phyloP scores from a whole-genome alignment of 92 coral and sea anemone species.

The Paramuricea clavata region DNA sequence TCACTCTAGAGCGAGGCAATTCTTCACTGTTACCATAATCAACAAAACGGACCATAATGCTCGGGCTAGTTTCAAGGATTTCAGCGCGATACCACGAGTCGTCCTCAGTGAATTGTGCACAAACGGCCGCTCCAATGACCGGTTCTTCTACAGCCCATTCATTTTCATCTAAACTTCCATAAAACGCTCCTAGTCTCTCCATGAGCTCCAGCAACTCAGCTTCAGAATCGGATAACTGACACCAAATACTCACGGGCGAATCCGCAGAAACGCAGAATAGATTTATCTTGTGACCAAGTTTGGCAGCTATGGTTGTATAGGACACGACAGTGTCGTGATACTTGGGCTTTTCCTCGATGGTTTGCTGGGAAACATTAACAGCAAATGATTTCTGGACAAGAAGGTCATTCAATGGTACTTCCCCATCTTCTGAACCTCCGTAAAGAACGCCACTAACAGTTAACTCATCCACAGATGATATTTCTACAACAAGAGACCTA shows the following conservation, averaged over 20 bases:
- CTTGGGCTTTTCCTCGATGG: not conserved
- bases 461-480: not conserved
- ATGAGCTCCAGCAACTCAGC: constrained; percentile 61
- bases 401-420: constrained; percentile 37
- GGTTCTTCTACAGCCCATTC: constrained; percentile 55
- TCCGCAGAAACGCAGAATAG: constrained; percentile 62
- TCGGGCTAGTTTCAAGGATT: constrained; percentile 54
- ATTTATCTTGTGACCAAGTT: constrained; percentile 42
- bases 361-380: not conserved
- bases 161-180: constrained; percentile 58
- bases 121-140: constrained; percentile 66
- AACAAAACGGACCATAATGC: constrained; percentile 73
- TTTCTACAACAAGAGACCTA: constrained; percentile 5
- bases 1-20: constrained; percentile 63
- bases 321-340: not conserved
- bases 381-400: constrained; percentile 22
- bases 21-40: constrained; percentile 82
- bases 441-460: not conserved
- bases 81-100: constrained; percentile 84
- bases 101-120: constrained; percentile 82
- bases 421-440: constrained; percentile 42
- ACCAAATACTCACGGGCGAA: constrained; percentile 78
- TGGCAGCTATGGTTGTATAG: not conserved
- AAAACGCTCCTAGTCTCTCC: constrained; percentile 64
- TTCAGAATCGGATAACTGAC: constrained; percentile 63